These are phyloP conservation scores for Rotaria macrura DNA, from an alignment of 2,888 invertebrate genomes.

Conservation along the genomic window DNA sequence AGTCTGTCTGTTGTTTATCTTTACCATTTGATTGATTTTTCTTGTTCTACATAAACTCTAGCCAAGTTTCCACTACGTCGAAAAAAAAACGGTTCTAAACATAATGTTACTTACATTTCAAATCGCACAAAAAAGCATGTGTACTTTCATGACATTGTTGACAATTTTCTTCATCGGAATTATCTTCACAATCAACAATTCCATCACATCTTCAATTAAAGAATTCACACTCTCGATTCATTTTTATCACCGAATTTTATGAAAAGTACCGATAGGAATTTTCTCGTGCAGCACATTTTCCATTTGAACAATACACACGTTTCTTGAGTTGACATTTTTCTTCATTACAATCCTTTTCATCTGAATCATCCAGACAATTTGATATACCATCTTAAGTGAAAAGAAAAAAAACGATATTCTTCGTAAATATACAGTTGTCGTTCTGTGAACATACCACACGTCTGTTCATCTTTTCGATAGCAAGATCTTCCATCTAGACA, in stretches of 20 bases:
- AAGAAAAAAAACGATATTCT: too few relatives aligned
- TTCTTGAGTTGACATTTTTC: not conserved
- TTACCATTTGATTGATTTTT: too few relatives aligned
- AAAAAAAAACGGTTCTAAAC: too few relatives aligned
- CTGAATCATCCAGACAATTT: not conserved
- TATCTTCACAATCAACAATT: constrained; percentile 25
- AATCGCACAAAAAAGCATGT: constrained; percentile 9
- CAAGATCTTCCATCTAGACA: not conserved
- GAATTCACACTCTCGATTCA: not conserved
- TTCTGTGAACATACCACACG: not conserved
- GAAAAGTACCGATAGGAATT: not conserved
- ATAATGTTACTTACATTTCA: not conserved
- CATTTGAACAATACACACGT: not conserved
- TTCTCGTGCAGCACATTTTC: not conserved
- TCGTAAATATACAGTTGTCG: too few relatives aligned
- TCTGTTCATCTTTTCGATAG: not conserved
- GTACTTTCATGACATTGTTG: not conserved
- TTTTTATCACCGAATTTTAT: not conserved
- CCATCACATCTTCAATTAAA: constrained; percentile 20
- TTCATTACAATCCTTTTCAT: not conserved
- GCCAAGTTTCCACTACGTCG: too few relatives aligned
- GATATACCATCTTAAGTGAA: not conserved
- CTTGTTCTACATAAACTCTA: too few relatives aligned
- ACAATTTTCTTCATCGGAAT: constrained; percentile 25
- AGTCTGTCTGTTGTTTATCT: too few relatives aligned